phyloP scores from a whole-genome alignment of 1,140 invertebrate species.

The Elysia chlorotica region DNA sequence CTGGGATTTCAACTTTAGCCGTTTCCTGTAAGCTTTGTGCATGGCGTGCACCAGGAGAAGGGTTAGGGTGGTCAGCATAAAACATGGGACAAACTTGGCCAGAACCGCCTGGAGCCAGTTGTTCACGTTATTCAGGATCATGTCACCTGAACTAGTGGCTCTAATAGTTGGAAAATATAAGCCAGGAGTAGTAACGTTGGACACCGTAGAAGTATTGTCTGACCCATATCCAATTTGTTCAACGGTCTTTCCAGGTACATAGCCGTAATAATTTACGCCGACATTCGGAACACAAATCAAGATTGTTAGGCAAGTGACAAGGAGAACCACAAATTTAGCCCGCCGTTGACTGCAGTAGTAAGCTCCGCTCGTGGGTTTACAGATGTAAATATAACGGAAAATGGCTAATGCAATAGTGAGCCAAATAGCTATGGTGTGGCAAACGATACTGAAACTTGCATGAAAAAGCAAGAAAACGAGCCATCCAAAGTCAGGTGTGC shows the following conservation, averaged over 20 bases:
- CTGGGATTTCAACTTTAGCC: conserved; percentile 50
- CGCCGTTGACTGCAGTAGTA: conserved; percentile 76
- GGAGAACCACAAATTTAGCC: conserved; percentile 74
- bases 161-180: background rate
- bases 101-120: conserved; percentile 56
- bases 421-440: conserved; percentile 93
- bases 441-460: conserved; percentile 76
- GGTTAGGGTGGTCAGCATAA: conserved; percentile 63
- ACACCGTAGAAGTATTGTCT: background rate
- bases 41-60: conserved; percentile 62
- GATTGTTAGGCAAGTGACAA: conserved; percentile 75
- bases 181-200: background rate
- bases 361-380: conserved; percentile 74
- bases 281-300: conserved; percentile 81
- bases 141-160: background rate
- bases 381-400: conserved; percentile 90
- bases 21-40: conserved; percentile 60
- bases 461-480: conserved; percentile 55
- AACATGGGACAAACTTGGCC: conserved; percentile 63
- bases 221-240: background rate
- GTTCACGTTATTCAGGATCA: conserved; percentile 39
- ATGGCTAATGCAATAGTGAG: conserved; percentile 89
- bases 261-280: conserved; percentile 36
- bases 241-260: background rate
- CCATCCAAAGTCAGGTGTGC: conserved; percentile 43